Evolutionary conservation across 2,113 vertebrate genomes (phyloP), one percentile per base, ranked within the genome.

Genomic region (Rhinoderma darwinii): DNA sequence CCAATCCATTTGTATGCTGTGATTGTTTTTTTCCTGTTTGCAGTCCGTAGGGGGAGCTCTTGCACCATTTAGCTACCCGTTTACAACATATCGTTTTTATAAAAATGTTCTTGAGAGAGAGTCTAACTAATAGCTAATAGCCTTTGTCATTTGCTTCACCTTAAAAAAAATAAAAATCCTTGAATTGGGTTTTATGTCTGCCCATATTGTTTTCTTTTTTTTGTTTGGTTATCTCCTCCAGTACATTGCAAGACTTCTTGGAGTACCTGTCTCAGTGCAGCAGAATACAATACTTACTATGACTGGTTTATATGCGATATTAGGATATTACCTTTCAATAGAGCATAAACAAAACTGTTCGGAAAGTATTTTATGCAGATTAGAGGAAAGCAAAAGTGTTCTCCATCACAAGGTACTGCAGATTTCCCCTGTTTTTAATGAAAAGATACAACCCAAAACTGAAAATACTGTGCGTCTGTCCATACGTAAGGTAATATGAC

Each of bases 81-180:
- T 77, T n/a, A 43, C 32, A 5, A 22, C 9, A 50, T 8, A 15
- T 20, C 22, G 14, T 75, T 30, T 75, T n/a, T 75, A 39, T 75
- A 51, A 37, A 59, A 84, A 76, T 44, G 51, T 56, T 37, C 22
- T 25, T 0, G 43, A 84, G 41, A 54, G 51, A 84, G 51, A 72
- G 32, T 43, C 37, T 81, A 81, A 61, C 32, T 80, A 41, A 81
- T 81, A 18, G 54, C 78, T 80, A 80, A 79, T 72, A 39, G 56
- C 44, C 39, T 41, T 61, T 61, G 35, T 51, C 54, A 61, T 27
- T 61, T 63, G 39, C 37, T 81, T 61, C 50, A 80, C 54, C 35
- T 43, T 27, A 50, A 18, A 76, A 76, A 30, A 47, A 44, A 74
- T 6, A 47, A 75, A 43, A 37, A 77, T 20, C 44, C 2, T 77